Base-by-base conservation (phyloP, 2,888 invertebrate species). In the Ormia ochracea region DNA sequence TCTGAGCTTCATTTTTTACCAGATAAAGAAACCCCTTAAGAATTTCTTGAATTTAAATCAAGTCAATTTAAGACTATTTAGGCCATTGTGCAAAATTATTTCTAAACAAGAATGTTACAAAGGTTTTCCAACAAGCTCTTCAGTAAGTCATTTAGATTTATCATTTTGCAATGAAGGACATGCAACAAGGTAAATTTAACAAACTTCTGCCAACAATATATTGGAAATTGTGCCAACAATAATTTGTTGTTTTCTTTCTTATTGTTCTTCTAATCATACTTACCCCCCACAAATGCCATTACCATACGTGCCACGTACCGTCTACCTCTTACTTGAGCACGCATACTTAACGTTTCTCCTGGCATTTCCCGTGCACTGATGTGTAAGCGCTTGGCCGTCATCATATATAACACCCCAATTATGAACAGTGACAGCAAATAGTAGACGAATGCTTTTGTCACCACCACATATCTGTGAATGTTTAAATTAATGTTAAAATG, bases 261-360 rank as follows among this genome's bases (percentile, higher is more conserved):
- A n/a, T n/a, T n/a, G n/a, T 58, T 9, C 14, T 17, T 10, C 31
- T 31, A 19, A 1, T 5, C 10, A 4, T 65, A 90, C 92, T 90
- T 85, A 93, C 93, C 92, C 63, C 96, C 91, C 33, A 97, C 96
- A 89, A 98, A 97, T 19, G 96, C 93, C 50, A 98, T 92, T 14
- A 98, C 97, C 92, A 97, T 96, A 85, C 96, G 94, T 10, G 96
- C 96, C 12, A 96, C 96, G 86, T 95, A 93, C 82, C 93, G 93
- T 82, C 94, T 90, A 0, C 94, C 94, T 58, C 92, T 91, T 26
- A 94, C 94, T 87, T 94, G 93, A 0, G 94, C 93, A 72, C 93
- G 91, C 68, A 92, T 91, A 54, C 91, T 92, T 70, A 92, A 90
- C 82, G 91, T 88, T 83, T 96, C 96, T 0, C 96, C 96, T 0